These are phyloP conservation scores for Micronisus gabar DNA, from an alignment of 2,113 vertebrate genomes.

Conservation along the genomic window DNA sequence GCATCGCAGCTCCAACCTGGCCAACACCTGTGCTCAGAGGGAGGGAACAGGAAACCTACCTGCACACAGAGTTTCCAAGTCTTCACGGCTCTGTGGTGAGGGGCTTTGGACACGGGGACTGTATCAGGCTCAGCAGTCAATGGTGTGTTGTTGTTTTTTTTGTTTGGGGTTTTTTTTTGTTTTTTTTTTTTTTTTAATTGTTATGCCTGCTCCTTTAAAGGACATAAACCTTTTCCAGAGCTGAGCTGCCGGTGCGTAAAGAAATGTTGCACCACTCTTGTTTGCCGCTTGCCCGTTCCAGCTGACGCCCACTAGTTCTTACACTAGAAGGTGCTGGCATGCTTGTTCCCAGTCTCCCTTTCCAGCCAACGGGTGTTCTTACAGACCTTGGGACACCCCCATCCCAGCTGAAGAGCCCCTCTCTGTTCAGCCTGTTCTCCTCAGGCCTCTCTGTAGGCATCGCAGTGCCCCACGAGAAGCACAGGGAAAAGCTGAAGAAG, in stretches of 20 bases:
- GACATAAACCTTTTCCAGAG: not conserved
- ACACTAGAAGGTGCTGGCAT: not conserved
- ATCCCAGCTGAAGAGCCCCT: not conserved
- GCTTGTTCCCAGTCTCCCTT: not conserved
- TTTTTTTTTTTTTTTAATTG: not conserved
- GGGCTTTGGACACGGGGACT: accelerated
- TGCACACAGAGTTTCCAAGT: no score
- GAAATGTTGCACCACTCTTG: no score
- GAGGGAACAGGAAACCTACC: not conserved
- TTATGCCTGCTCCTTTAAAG: not conserved
- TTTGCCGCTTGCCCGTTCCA: not conserved
- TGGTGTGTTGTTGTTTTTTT: not conserved
- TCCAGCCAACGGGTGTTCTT: not conserved
- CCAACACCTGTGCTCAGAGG: accelerated
- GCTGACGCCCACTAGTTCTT: not conserved
- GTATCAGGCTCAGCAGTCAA: not conserved
- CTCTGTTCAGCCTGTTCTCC: not conserved
- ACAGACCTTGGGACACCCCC: accelerated
- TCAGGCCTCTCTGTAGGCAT: no score
- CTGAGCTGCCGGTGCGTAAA: accelerated
- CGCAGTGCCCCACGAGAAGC: accelerated
- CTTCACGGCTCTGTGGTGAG: not conserved
- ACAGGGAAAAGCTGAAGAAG: not conserved
- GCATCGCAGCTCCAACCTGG: not conserved
- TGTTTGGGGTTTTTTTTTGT: no score